phyloP scores from a whole-genome alignment of 2,797 vertebrate species.

The Tragelaphus oryx region DNA sequence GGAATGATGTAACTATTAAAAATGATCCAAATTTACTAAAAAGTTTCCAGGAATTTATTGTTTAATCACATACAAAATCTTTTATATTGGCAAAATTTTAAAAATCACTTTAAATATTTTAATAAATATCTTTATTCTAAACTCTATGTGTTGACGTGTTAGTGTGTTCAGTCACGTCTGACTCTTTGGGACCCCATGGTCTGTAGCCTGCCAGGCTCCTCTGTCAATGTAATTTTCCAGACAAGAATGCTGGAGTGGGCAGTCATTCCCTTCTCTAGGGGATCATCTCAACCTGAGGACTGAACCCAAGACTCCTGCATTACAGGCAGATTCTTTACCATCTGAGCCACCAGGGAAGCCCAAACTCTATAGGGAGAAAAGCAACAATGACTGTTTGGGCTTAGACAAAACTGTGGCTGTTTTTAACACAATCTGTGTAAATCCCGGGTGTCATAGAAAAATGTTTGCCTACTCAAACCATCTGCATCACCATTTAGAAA shows the following conservation, averaged over 20 bases:
- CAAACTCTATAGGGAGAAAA: not conserved
- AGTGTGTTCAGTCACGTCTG: not conserved
- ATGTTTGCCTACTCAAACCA: slow-evolving; percentile 40
- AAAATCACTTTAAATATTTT: slow-evolving; percentile 19
- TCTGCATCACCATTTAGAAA: not conserved
- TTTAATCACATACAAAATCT: not conserved
- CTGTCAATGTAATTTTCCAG: not conserved
- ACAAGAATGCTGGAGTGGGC: not conserved
- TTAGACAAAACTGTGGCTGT: not conserved
- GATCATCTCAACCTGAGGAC: not conserved
- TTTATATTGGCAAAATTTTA: not conserved
- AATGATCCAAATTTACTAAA: not conserved
- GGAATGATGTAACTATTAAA: not conserved
- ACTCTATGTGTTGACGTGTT: not conserved
- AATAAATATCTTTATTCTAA: not conserved
- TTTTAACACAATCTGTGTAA: not conserved
- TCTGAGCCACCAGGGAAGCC: not conserved
- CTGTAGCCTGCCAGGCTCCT: not conserved
- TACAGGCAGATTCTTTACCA: not conserved
- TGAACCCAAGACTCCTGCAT: not conserved
- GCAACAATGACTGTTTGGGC: not conserved
- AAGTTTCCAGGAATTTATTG: not conserved
- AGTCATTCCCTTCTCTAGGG: not conserved
- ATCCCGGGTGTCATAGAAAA: not conserved
- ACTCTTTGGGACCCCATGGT: not conserved